Conservation (phyloP, 2,113 vertebrate species). For the Chloropsis cyanopogon region DNA sequence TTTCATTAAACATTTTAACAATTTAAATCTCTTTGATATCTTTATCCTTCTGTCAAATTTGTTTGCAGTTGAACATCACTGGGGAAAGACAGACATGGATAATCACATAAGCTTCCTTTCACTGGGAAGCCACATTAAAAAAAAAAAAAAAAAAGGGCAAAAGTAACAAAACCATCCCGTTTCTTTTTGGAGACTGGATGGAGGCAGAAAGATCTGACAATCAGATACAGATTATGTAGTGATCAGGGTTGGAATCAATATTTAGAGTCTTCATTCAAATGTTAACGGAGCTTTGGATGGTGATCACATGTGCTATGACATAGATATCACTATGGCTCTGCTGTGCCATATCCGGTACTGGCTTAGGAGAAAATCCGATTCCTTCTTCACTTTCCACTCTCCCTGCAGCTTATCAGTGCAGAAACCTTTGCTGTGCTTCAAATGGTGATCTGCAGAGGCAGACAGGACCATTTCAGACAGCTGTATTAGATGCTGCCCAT, state of each 20-base stretch:
- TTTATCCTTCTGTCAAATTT: conserved; percentile 3
- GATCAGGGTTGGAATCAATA: not conserved
- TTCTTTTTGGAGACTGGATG: not conserved
- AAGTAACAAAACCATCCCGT: not conserved
- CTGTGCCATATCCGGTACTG: not conserved
- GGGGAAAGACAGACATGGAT: not conserved
- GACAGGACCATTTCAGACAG: not conserved
- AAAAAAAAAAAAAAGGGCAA: not conserved
- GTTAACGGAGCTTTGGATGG: not conserved
- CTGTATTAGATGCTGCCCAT: not conserved
- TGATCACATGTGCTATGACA: not conserved
- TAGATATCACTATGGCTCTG: not conserved
- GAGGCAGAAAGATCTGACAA: not conserved
- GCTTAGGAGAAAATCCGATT: not conserved
- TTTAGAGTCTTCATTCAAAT: not conserved
- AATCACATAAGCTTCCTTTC: conserved; percentile 16
- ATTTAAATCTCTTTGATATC: conserved; percentile 8
- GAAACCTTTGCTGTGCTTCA: not conserved
- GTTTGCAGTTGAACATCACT: not conserved
- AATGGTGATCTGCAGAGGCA: not conserved
- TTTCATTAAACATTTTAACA: not conserved
- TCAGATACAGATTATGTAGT: not conserved
- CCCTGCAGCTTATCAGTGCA: not conserved
- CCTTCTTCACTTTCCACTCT: not conserved
- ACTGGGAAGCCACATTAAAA: not conserved